Evolutionary conservation across 2,797 vertebrate species (phyloP), one percentile per base, ranked within the genome.

Genomic region (Anas bernieri): DNA sequence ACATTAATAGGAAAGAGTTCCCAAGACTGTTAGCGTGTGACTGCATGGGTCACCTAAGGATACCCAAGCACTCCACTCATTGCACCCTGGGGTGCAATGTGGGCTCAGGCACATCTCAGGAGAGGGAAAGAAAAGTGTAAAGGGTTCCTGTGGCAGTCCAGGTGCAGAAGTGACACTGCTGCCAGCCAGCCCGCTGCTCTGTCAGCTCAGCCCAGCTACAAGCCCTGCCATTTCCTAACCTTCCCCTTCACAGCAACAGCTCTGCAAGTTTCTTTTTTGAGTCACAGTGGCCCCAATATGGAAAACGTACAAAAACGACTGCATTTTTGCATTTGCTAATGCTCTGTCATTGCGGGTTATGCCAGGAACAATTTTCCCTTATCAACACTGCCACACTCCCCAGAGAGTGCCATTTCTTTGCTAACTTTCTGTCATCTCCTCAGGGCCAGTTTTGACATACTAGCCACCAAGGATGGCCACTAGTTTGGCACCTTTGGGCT

Each of bases 21-120:
- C 35, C 72, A 74, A 84, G 81, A 56, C 31, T 43, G 41, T n/a
- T 75, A 48, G 68, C 39, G 62, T 0, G 0, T 0, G 1, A 66
- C 54, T n/a, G 25, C 33, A 7, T 0, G 1, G 35, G 45, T 54
- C 76, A 72, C 43, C 22, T 17, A 45, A 80, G 58, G 80, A 83
- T 17, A 64, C 7, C 20, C 0, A 59, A 33, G 17, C 6, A 12
- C 48, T 77, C 52, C 66, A 11, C 39, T 74, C 20, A 8, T 35
- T 45, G 43, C 9, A 20, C 22, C 8, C 43, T 61, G 20, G 16
- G 33, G 50, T 50, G 55, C 35, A 80, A 31, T 5, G n/a, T 76
- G 79, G 50, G n/a, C 68, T 79, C 61, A 54, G 11, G 16, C 25
- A 21, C 28, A 15, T 9, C 54, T 54, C 73, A 35, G 70, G 25